Base-by-base conservation (phyloP, 2,888 invertebrate species). In the Apodemia zela region DNA sequence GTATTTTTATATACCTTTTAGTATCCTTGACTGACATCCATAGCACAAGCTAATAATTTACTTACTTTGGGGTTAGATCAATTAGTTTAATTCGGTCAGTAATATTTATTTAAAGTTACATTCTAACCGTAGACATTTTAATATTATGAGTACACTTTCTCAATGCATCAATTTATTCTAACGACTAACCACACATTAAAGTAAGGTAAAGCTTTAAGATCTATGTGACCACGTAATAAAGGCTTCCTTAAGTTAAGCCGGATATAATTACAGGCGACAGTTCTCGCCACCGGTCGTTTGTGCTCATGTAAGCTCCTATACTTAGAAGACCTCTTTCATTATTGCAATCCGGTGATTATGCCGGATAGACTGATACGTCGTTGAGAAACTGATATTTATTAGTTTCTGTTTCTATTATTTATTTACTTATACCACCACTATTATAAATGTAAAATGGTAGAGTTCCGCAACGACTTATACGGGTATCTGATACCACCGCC, bases 231-330 rank as follows among this genome's bases (percentile, higher is more conserved):
- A 72, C 69, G 70, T 69, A 70, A 67, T 69, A 69, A 71, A 64
- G 70, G 66, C 68, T 71, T 70, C 67, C 63, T 68, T 68, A 66
- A 74, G 71, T 74, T 74, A 74, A 73, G 75, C 81, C 89, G 89
- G 89, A 90, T 80, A 83, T 86, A 89, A 90, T 90, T 90, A 90
- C 83, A 87, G 87, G 73, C 82, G 75, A 77, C 82, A 81, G 85
- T 85, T 80, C 79, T 78, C 77, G 75, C 75, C 72, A 71, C 72
- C 78, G 81, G 76, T 81, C 80, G 76, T 74, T 71, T 72, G 75
- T 72, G 63, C 71, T 68, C 69, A 80, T 85, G 84, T 84, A 82
- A 80, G 81, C 84, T 80, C 77, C 82, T 80, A 78, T 75, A 77
- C 75, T 84, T 81, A 83, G 79, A 79, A 76, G 73, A 77, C 76